Evolutionary conservation across 2,797 vertebrate species (phyloP), one percentile per base, ranked within the genome.

Genomic region (Mus spretus): DNA sequence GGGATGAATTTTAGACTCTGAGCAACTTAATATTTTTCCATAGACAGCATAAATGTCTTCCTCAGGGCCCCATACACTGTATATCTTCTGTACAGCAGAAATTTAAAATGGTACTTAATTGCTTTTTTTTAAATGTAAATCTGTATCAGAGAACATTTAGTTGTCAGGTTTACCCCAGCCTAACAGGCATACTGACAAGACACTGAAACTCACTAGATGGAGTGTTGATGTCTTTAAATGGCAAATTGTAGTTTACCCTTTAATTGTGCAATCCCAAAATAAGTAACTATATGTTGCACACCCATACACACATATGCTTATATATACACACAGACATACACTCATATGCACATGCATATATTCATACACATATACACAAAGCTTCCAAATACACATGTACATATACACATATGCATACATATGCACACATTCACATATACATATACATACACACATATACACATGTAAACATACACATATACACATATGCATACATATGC

Each of bases 21-120:
- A 3, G 81, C 86, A 78, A 91, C 67, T 92, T 82, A 37, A 12
- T 92, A 93, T 77, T 94, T 94, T 95, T 85, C 82, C 74, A 34
- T 3, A 67, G 74, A 57, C 65, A 94, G 88, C 96, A 80, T 8
- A 37, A 90, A 92, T 90, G 81, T 53, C 31, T 75, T 93, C 93
- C 92, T 67, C 22, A 0, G 85, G 82, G 93, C 82, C 79, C 63
- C 90, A 72, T 17, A 67, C 50, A 7, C 85, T 63, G 77, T 8
- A 0, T 10, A 9, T 44, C 74, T 93, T 84, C 70, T 31, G 50
- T 19, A 11, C 15, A 90, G 94, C 84, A 90, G 86, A 92, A 80
- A 90, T 28, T 4, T 22, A 57, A 78, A 74, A 65, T 65, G 61
- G 40, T 55, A n/a, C 47, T 82, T 87, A 53, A 78, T 92, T 94